A percentile compares a stretch with the other conserved stretches of the same genome.
These are phyloP conservation scores for Pseudoips prasinana DNA, from an alignment of 2,888 invertebrate species.

Conservation along the genomic window DNA sequence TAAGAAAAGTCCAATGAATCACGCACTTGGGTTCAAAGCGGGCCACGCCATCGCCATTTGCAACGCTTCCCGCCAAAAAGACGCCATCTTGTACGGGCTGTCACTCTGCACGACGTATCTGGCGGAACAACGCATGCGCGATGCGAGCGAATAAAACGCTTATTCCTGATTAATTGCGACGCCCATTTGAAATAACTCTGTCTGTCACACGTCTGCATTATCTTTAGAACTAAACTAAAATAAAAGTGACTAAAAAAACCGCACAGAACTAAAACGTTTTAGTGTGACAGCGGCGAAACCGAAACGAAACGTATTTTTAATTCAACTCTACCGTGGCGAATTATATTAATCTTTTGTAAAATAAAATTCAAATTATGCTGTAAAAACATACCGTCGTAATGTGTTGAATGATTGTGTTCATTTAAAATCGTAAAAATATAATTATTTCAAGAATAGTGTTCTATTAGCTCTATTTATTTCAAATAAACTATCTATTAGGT, in stretches of 20 bases:
- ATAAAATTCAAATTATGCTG: conserved; percentile 27
- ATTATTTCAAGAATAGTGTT: no score
- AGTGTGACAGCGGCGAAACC: conserved; percentile 34
- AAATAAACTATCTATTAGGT: no score
- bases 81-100: conserved; percentile 39
- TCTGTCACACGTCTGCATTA: conserved; percentile 43
- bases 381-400: no score
- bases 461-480: no score
- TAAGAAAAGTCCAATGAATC: conserved; percentile 27
- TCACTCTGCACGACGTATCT: conserved; percentile 54
- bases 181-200: conserved; percentile 45
- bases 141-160: conserved; percentile 66
- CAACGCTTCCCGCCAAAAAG: conserved; percentile 29
- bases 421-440: no score
- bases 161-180: conserved; percentile 67
- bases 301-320: conserved; percentile 50
- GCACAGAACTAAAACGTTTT: conserved; percentile 55
- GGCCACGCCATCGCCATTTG: conserved; percentile 58
- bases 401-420: conserved; percentile 18
- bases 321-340: conserved; percentile 43
- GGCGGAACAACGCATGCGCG: conserved; percentile 55
- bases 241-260: conserved; percentile 33
- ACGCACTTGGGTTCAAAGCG: conserved; percentile 38
- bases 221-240: conserved; percentile 35
- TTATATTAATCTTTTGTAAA: conserved; percentile 45